A percentile compares a stretch with the other conserved stretches of the same genome.
Conservation (phyloP, 2,113 vertebrate genomes). For the Cinclus cinclus region DNA sequence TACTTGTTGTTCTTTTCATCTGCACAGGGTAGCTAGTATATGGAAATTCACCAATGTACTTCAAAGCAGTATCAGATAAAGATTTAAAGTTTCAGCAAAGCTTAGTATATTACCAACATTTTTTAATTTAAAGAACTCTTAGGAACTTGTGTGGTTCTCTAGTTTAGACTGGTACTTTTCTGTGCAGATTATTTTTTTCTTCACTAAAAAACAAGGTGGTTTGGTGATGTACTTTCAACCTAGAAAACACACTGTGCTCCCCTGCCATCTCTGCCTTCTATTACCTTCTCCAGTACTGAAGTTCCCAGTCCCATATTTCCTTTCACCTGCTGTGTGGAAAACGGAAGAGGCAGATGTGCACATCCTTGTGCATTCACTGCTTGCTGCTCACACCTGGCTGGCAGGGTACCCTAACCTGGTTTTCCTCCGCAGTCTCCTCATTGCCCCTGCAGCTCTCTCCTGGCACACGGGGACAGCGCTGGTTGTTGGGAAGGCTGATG, state of each 20-base stretch:
- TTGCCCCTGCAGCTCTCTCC: neutral
- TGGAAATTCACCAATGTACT: neutral
- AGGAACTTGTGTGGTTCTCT: neutral
- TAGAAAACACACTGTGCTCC: neutral
- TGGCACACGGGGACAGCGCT: neutral
- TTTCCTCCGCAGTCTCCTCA: neutral
- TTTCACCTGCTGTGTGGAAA: neutral
- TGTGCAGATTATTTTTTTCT: neutral
- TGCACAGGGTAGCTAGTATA: neutral
- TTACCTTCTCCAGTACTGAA: neutral
- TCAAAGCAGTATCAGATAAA: neutral
- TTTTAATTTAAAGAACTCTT: neutral
- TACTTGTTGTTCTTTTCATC: neutral
- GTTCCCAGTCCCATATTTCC: neutral
- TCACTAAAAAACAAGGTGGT: neutral
- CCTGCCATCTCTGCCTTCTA: neutral
- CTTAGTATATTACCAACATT: neutral
- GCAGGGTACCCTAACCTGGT: neutral
- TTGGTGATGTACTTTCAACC: neutral
- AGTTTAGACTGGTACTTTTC: neutral
- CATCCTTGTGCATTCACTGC: rapidly evolving
- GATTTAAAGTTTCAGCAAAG: neutral
- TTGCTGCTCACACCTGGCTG: neutral
- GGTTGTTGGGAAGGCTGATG: neutral
- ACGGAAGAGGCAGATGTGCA: neutral